Evolutionary conservation across 1,140 invertebrate species (phyloP).

Genomic region (Coboldia fuscipes): DNA sequence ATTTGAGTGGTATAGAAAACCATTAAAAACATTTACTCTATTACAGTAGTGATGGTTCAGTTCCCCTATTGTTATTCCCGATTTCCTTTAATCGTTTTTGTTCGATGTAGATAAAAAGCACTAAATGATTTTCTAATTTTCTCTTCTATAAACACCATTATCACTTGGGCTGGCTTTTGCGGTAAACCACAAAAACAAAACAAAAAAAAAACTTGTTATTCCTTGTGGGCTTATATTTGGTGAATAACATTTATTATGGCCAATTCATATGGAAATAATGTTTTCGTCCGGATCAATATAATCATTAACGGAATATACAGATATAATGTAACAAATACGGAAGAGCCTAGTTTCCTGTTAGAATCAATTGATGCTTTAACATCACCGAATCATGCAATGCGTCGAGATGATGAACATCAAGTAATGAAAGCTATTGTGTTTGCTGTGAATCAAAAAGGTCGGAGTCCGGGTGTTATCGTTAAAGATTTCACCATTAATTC

Average conservation of each 20-base stretch:
- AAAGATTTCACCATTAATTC: conserved; percentile 20
- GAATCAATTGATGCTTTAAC: conserved; percentile 19
- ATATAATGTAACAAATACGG: conserved; percentile 19
- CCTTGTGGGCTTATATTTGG: too few relatives aligned
- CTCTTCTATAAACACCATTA: neutral
- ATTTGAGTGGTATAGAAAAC: neutral
- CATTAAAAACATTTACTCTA: too few relatives aligned
- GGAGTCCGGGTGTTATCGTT: conserved; percentile 14
- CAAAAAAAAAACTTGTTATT: too few relatives aligned
- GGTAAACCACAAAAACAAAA: too few relatives aligned
- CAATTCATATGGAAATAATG: neutral
- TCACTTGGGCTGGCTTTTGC: neutral
- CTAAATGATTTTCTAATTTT: too few relatives aligned
- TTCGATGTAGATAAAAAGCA: too few relatives aligned
- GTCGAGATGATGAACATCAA: conserved; percentile 19
- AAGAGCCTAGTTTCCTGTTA: conserved; percentile 17
- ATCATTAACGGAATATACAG: conserved; percentile 6
- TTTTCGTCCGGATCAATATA: neutral
- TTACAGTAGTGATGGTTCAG: too few relatives aligned
- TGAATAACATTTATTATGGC: too few relatives aligned
- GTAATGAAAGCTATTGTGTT: conserved; percentile 17
- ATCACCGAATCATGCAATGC: conserved; percentile 17
- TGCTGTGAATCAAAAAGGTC: conserved; percentile 20
- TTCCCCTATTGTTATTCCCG: too few relatives aligned
- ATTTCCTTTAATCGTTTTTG: too few relatives aligned